Base-by-base conservation (phyloP, 2,113 vertebrate genomes). In the Myxocyprinus asiaticus region DNA sequence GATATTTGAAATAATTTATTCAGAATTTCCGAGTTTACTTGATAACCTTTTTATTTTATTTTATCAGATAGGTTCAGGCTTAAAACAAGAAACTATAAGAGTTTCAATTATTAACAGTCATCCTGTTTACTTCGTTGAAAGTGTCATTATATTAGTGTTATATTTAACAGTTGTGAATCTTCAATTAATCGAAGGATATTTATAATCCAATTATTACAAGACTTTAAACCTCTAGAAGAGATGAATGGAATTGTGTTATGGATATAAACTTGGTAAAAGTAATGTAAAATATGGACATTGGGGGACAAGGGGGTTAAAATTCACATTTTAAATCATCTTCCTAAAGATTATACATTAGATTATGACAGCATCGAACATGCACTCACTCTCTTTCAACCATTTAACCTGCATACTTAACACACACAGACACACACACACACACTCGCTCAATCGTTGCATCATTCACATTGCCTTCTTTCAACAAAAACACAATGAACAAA, bases 1-100 rank as follows among this genome's bases (percentile, higher is more conserved):
- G 5, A 48, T 48, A 87, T 96, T 96, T 96, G 93, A 95, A 98
- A 98, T 98, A 98, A 98, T 97, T 98, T 96, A 98, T 98, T 98
- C 96, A 95, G 96, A 94, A 81, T 86, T 84, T 87, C 22, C 22
- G 3, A 33, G 3, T 33, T 33, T 33, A 33, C 22, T 33, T 33
- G 22, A 33, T 33, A 33, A 33, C 22, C 3, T 91, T 45, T 74
- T 74, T 63, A 65, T 76, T 76, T 65, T 91, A 92, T 93, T 89
- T 91, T 91, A 33, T 93, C 91, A 89, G 82, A 90, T 47, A 85
- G 61, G 77, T 62, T 78, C 63, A 70, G 88, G 89, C 81, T 87
- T 85, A 47, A 76, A 86, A 91, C 85, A 86, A 82, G 85, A 86
- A 85, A 88, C 82, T 85, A 81, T 76, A 81, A 65, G 51, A 76